Evolutionary conservation across 2,888 invertebrate species (phyloP), one percentile per base, ranked within the genome.

Genomic region (Ctena decussata): DNA sequence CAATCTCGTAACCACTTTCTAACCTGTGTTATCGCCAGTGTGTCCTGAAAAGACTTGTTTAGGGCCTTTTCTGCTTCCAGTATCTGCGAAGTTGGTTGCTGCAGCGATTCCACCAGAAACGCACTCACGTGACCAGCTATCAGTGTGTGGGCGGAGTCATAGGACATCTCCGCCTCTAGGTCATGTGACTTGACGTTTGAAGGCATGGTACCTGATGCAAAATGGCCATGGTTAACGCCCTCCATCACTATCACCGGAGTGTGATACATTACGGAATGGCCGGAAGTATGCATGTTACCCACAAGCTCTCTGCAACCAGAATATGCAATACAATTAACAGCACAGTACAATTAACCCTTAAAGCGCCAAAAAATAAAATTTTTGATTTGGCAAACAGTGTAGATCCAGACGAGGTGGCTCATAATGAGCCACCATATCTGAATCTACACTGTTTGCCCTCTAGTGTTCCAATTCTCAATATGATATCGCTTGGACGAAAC

Each of bases 121-220:
- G 82, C 81, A 18, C 75, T 81, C 24, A 91, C 86, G 72, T 90
- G 83, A n/a, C 70, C 65, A 44, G 92, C 88, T 27, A 92, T 92
- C 21, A 80, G 57, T 12, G 77, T 46, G 73, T 91, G 87, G 18
- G 93, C 93, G 24, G 60, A 76, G 15, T 78, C 77, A 32, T 84
- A 82, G 0, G 89, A 87, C 15, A 92, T 83, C 60, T 92, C 92
- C 46, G 90, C 84, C 37, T 83, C 80, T 11, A 92, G 82, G 70
- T 93, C 93, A 69, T 91, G 84, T 37, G 85, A 78, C 11, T 71
- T 39, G 32, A 93, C 92, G 32, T 89, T 86, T 12, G 80, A 46
- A 15, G 93, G 92, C 90, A 93, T 91, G n/a, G 46, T 24, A 37
- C 93, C 93, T 0, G 91, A 90, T 27, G 91, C 91, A 80, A 92